Evolutionary conservation across 2,113 vertebrate genomes (phyloP).

Genomic region (Mustelus asterias): DNA sequence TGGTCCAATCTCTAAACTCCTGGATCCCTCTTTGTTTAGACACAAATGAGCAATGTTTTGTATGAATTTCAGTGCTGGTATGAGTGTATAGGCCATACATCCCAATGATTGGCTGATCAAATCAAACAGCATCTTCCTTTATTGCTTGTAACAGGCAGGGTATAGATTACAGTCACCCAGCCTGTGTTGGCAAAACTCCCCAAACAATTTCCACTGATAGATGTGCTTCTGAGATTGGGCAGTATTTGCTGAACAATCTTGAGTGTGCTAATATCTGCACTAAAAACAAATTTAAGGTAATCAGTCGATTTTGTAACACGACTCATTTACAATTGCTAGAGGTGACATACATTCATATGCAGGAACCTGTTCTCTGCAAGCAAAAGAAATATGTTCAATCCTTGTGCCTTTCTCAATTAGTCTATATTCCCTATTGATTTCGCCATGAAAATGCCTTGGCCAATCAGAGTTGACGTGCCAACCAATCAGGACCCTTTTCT

Average conservation of each 20-base stretch:
- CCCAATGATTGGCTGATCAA: not conserved
- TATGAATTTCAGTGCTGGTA: not conserved
- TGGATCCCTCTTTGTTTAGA: not conserved
- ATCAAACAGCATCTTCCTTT: too few relatives aligned
- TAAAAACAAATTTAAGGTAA: not conserved
- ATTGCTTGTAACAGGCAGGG: not conserved
- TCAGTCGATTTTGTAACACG: not conserved
- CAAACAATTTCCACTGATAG: not conserved
- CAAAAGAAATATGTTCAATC: not conserved
- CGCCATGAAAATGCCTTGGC: not conserved
- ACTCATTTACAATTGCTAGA: not conserved
- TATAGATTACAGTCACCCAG: not conserved
- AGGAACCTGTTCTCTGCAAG: not conserved
- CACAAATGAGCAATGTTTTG: not conserved
- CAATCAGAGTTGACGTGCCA: not conserved
- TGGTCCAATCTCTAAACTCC: not conserved
- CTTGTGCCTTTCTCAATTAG: not conserved
- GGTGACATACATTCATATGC: not conserved
- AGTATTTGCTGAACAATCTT: not conserved
- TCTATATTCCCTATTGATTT: not conserved
- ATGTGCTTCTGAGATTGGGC: not conserved
- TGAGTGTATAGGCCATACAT: not conserved
- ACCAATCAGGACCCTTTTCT: not conserved
- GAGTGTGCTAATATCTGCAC: not conserved
- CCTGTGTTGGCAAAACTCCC: too few relatives aligned